Percentiles rank a stretch among this genome's conserved stretches.
phyloP scores from a whole-genome alignment of 2,797 vertebrate species.

The Pristis pectinata region DNA sequence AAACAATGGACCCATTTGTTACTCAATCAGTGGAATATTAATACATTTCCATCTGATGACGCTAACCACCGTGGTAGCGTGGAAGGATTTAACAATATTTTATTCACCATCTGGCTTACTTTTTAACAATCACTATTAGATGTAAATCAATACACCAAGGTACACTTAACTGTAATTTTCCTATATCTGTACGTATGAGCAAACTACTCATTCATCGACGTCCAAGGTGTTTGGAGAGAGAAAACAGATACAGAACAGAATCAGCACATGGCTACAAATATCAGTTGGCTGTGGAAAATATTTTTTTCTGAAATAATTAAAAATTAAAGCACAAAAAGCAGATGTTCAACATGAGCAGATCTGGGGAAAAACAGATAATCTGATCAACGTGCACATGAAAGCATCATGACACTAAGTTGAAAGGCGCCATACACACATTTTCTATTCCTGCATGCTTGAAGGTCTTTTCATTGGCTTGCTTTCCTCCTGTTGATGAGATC shows the following conservation, averaged over 20 bases:
- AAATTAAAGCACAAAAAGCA: background rate
- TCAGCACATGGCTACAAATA: background rate
- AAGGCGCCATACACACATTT: background rate
- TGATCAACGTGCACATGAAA: background rate
- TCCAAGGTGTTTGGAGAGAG: background rate
- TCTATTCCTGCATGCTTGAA: background rate
- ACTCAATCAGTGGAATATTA: background rate
- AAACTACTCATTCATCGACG: background rate
- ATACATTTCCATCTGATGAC: background rate
- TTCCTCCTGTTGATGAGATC: background rate
- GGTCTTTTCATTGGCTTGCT: background rate
- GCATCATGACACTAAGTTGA: background rate
- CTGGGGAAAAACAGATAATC: background rate
- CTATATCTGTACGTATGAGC: background rate
- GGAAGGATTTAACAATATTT: background rate
- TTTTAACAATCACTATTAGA: background rate
- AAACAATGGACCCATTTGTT: background rate
- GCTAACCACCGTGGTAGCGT: background rate
- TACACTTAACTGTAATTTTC: background rate
- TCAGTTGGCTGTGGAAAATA: background rate
- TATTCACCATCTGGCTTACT: background rate
- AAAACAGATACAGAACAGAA: background rate
- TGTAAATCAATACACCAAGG: background rate
- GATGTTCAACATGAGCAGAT: background rate
- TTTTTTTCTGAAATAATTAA: background rate